Percentiles rank a stretch among this genome's conserved stretches.
These are phyloP conservation scores for Blera fallax DNA, from an alignment of 2,888 invertebrate species.

Conservation along the genomic window DNA sequence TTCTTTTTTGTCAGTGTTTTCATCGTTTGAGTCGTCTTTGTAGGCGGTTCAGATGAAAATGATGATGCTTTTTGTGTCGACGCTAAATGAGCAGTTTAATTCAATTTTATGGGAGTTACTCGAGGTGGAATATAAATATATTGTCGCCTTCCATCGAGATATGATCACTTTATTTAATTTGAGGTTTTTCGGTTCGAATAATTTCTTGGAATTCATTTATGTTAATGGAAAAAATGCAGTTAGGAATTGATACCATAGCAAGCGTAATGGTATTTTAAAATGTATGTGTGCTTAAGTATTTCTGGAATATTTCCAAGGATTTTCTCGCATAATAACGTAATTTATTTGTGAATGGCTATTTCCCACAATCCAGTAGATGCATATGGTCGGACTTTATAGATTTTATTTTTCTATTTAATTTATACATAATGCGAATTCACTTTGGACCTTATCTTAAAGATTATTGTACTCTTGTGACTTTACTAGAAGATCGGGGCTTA, in stretches of 20 bases:
- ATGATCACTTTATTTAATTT: slow-evolving; percentile 69
- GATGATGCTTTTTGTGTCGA: slow-evolving; percentile 66
- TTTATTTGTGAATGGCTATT: background rate
- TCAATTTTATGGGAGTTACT: slow-evolving; percentile 72
- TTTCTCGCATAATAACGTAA: background rate
- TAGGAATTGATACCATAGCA: too few relatives aligned
- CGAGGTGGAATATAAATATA: slow-evolving; percentile 70
- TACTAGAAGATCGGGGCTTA: too few relatives aligned
- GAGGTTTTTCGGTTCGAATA: slow-evolving; percentile 38
- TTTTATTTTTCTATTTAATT: too few relatives aligned
- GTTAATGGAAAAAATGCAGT: slow-evolving; percentile 61
- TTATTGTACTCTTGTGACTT: too few relatives aligned
- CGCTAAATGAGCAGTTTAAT: slow-evolving; percentile 73
- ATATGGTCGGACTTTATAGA: too few relatives aligned
- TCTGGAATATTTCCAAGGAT: background rate
- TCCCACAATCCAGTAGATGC: too few relatives aligned
- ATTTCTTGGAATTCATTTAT: background rate
- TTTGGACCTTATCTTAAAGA: too few relatives aligned
- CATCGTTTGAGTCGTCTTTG: slow-evolving; percentile 22
- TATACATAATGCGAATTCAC: too few relatives aligned
- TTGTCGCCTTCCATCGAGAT: slow-evolving; percentile 58
- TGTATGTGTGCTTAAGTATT: background rate
- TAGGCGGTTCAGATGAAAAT: slow-evolving; percentile 65
- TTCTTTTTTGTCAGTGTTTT: background rate
- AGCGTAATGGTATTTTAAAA: background rate